Evolutionary conservation across 2,888 invertebrate genomes (phyloP), one percentile per base, ranked within the genome.

Genomic region (Platycnemis pennipes): DNA sequence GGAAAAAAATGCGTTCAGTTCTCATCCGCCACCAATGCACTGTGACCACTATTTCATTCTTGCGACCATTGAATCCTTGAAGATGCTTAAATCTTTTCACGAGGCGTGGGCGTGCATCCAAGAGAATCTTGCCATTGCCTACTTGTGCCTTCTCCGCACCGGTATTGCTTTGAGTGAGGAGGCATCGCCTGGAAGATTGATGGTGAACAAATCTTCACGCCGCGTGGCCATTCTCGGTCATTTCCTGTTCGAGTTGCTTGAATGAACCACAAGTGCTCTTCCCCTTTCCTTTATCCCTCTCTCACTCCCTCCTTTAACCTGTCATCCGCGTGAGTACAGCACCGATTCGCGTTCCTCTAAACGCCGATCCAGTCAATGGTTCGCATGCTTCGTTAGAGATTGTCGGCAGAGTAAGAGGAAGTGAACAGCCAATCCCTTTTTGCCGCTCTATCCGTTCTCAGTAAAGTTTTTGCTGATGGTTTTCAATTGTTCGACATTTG

Each of bases 201-300:
- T 91, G 91, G 91, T 69, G 91, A 44, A 91, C 91, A 91, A 91
- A 91, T 91, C 91, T 91, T 91, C 91, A 91, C 91, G 91, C 91
- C 91, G 91, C 63, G 56, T 91, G 91, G 91, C 91, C 91, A 91
- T 91, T 91, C 91, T 45, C 91, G 91, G 91, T 91, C 91, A 91
- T 91, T 91, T 91, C 91, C 91, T 91, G 91, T 91, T 91, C 91
- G 91, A 63, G 91, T 44, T 91, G 91, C 91, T 91, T 69, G 91
- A 91, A 69, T 63, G 91, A 91, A 77, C 77, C 77, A 37, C 77
- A 77, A 77, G 77, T 77, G 37, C 77, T n/a, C 11, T 63, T 63
- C 63, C 37, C 2, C 69, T 37, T 11, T 77, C 31, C 69, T 77
- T 16, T 77, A 31, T 37, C 37, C 31, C 22, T 91, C 89, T 89